These are phyloP conservation scores for Coenonympha arcania DNA, from an alignment of 2,888 invertebrate species.

Conservation along the genomic window DNA sequence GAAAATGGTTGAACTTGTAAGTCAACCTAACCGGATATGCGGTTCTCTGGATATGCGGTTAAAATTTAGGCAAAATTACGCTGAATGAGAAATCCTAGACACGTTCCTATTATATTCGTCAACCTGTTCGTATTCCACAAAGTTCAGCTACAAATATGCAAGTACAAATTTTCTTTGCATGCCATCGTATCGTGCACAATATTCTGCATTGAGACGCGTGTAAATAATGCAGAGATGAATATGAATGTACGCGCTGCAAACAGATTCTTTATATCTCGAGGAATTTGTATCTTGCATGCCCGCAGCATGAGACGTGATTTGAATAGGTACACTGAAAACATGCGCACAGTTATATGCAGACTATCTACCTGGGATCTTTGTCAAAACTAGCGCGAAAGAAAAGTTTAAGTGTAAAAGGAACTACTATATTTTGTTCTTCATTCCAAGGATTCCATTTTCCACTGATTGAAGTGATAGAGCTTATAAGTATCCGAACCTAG, in stretches of 20 bases:
- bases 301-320: conserved; percentile 57
- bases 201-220: conserved; percentile 57
- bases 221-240: conserved; percentile 56
- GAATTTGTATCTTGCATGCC: conserved; percentile 67
- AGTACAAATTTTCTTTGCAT: conserved; percentile 16
- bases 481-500: no score
- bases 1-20: no score
- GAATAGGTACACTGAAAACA: conserved; percentile 46
- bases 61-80: no score
- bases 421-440: no score
- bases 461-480: no score
- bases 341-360: conserved; percentile 14
- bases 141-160: not conserved
- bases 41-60: no score
- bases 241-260: conserved; percentile 46
- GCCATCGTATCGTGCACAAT: conserved; percentile 45
- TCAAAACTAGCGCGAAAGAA: no score
- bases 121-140: not conserved
- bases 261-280: conserved; percentile 58
- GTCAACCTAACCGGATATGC: no score
- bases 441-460: no score
- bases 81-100: no score
- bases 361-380: conserved; percentile 11
- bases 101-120: no score
- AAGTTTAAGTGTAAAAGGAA: no score